Conservation (phyloP, 2,888 invertebrate species). For the Gastrophysa polygoni region DNA sequence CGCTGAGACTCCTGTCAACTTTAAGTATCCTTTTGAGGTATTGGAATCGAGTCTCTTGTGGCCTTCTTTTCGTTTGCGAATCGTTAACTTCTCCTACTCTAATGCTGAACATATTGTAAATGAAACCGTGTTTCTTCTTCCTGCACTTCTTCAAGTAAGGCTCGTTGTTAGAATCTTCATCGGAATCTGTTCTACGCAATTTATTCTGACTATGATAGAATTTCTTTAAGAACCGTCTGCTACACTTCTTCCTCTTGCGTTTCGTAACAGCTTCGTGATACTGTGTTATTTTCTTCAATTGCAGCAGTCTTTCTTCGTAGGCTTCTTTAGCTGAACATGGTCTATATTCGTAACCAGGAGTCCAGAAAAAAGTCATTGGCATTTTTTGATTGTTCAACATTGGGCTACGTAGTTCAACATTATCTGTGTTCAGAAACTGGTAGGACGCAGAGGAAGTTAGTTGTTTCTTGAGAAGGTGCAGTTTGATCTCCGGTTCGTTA, state of each 20-base stretch:
- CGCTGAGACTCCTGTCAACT: conserved; percentile 56
- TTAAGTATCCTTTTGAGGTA: conserved; percentile 55
- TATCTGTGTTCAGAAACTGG: conserved; percentile 50
- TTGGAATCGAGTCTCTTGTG: conserved; percentile 49
- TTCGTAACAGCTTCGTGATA: conserved; percentile 35
- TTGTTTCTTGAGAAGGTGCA: conserved; percentile 59
- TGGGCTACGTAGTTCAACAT: conserved; percentile 36
- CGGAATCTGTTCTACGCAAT: conserved; percentile 20
- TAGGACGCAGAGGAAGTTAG: conserved; percentile 59
- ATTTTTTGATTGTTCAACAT: conserved; percentile 45
- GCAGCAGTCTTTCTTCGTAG: conserved; percentile 56
- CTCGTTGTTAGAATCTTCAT: conserved; percentile 37
- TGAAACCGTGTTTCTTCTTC: conserved; percentile 37
- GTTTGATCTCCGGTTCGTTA: conserved; percentile 54
- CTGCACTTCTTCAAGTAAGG: conserved; percentile 27
- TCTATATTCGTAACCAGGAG: conserved; percentile 63
- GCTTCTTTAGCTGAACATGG: conserved; percentile 58
- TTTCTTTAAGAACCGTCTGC: conserved; percentile 34
- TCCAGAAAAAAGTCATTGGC: conserved; percentile 62
- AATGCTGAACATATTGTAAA: conserved; percentile 36
- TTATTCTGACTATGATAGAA: conserved; percentile 26
- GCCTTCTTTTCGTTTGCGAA: conserved; percentile 24
- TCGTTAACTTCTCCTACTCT: conserved; percentile 30
- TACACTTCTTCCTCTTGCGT: conserved; percentile 31
- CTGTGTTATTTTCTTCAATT: conserved; percentile 47